Evolutionary conservation across 2,113 vertebrate species (phyloP).

Genomic region (Pardalotus punctatus): DNA sequence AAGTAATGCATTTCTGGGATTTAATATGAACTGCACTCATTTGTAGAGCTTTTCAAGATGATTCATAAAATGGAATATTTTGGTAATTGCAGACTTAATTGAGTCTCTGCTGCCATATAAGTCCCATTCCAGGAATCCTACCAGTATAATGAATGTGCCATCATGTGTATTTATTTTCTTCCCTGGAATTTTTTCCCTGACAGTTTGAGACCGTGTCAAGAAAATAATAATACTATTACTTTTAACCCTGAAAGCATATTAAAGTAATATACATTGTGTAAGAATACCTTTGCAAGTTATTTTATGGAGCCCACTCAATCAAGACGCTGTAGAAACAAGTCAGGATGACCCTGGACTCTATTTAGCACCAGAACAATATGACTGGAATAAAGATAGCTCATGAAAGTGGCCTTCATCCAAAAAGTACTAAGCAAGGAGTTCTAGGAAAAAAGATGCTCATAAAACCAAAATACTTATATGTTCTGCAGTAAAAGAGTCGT

Average conservation of each 20-base stretch:
- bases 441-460: background rate
- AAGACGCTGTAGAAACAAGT: background rate
- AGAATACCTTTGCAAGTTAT: background rate
- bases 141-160: background rate
- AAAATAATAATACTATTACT: background rate
- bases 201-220: background rate
- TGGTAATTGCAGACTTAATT: background rate
- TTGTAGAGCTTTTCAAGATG: background rate
- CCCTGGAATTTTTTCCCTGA: background rate
- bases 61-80: background rate
- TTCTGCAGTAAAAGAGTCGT: background rate
- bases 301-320: background rate
- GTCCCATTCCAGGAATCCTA: background rate
- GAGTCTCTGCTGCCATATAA: background rate
- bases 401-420: background rate
- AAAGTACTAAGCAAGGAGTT: background rate
- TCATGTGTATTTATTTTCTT: background rate
- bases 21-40: background rate
- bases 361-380: background rate
- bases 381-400: background rate
- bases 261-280: background rate
- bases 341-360: background rate
- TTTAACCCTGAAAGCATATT: background rate
- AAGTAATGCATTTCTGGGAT: slow-evolving; percentile 35
- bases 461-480: background rate